Evolutionary conservation across 2,888 invertebrate genomes (phyloP), one percentile per base, ranked within the genome.

Genomic region (Apodemia zela): DNA sequence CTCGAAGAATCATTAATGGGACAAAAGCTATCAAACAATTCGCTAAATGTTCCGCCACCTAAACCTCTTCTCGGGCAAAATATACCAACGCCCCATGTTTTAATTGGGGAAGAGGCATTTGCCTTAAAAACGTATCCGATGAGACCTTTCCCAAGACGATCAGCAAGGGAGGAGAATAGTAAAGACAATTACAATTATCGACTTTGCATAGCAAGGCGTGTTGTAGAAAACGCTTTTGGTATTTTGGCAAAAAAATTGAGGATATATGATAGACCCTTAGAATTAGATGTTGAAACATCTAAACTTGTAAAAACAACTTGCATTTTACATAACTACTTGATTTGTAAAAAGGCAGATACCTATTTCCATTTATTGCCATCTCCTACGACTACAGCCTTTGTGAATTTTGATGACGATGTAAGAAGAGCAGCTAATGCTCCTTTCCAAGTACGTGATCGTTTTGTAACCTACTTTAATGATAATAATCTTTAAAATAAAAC

Each of bases 321-420:
- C 35, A 61, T 58, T 49, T 59, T 65, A 59, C 64, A 62, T 59
- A 64, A 64, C 49, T 61, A 61, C 49, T 15, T 45, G 45, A 45
- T 45, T n/a, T 45, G 15, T 45, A 45, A 45, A 35, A 59, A 42
- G 47, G 29, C 45, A 62, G 8, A 17, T 57, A 57, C 57, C 15
- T 33, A 18, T 25, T 29, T 57, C 13, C 25, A 33, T 29, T 29
- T 57, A 67, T 67, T 63, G 68, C 66, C 61, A 65, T 62, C 54
- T 47, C 47, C 47, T 47, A 47, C 47, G 47, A 47, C 47, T 47
- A 47, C 47, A n/a, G 47, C n/a, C 47, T 57, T 57, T 57, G 57
- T 57, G 57, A 57, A 57, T 15, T 57, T 57, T 57, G 57, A 57
- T 57, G 57, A 15, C 57, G 57, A 57, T 57, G 25, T 57, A 57